Evolutionary conservation across 1,140 invertebrate genomes (phyloP).

Genomic region (Leptonema lineaticorne): DNA sequence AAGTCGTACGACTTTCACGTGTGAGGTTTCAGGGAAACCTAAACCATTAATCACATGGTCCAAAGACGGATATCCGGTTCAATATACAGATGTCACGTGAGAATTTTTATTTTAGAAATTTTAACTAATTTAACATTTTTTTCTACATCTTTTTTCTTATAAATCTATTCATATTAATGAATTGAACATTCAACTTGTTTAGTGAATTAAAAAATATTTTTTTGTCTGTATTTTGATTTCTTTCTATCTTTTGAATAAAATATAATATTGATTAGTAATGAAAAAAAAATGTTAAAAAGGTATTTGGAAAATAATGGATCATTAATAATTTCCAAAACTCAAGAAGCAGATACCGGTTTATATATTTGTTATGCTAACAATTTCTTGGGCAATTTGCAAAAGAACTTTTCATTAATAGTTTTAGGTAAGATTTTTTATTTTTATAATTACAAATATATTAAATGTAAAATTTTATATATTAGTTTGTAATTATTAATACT

Average conservation of each 20-base stretch:
- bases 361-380: constrained; percentile 49
- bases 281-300: too few species aligned
- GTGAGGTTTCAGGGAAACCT: constrained; percentile 46
- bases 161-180: background rate
- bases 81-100: background rate
- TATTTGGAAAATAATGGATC: constrained; percentile 42
- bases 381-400: constrained; percentile 44
- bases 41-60: constrained; percentile 49
- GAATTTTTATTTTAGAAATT: constrained; percentile 16
- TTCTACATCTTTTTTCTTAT: background rate
- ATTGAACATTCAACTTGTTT: too few species aligned
- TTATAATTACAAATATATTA: too few species aligned
- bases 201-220: too few species aligned
- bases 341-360: constrained; percentile 45
- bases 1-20: constrained; percentile 43
- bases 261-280: constrained; percentile 3
- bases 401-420: constrained; percentile 47
- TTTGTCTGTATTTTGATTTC: too few species aligned
- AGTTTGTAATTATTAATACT: too few species aligned
- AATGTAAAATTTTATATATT: too few species aligned
- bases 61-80: constrained; percentile 41
- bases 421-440: constrained; percentile 45
- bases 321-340: constrained; percentile 46
- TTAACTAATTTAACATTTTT: background rate
- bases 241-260: background rate